Evolutionary conservation across 2,797 vertebrate species (phyloP).

Genomic region (Macrochelys suwanniensis): DNA sequence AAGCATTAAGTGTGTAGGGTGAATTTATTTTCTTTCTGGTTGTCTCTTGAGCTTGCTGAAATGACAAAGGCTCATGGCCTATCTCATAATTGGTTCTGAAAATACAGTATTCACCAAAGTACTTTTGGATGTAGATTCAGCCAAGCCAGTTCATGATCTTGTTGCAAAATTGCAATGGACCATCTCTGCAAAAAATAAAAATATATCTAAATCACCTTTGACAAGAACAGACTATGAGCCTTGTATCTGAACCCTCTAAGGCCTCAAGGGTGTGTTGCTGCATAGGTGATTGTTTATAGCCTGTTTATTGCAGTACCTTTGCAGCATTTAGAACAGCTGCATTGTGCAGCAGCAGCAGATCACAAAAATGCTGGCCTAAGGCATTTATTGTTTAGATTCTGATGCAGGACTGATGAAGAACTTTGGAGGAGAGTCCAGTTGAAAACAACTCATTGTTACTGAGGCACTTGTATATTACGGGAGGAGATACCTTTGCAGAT

Average conservation of each 20-base stretch:
- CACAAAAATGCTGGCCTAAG: not conserved
- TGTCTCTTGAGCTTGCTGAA: not conserved
- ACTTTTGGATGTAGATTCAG: not conserved
- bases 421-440: not conserved
- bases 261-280: not conserved
- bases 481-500: not conserved
- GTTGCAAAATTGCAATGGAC: not conserved
- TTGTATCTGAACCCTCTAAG: not conserved
- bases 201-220: not conserved
- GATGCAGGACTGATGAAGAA: not conserved
- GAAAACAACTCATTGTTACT: not conserved
- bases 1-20: not conserved
- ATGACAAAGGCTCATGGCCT: not conserved
- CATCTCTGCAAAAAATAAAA: not conserved
- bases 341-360: rapidly evolving
- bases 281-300: not conserved
- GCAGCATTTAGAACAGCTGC: not conserved
- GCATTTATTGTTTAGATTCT: not conserved
- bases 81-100: not conserved
- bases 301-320: not conserved
- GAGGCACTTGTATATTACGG: not conserved
- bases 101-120: not conserved
- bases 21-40: not conserved
- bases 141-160: not conserved
- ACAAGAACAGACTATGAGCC: not conserved